These are phyloP conservation scores for Mycalesis mineus DNA, from an alignment of 2,888 invertebrate genomes.

Conservation along the genomic window DNA sequence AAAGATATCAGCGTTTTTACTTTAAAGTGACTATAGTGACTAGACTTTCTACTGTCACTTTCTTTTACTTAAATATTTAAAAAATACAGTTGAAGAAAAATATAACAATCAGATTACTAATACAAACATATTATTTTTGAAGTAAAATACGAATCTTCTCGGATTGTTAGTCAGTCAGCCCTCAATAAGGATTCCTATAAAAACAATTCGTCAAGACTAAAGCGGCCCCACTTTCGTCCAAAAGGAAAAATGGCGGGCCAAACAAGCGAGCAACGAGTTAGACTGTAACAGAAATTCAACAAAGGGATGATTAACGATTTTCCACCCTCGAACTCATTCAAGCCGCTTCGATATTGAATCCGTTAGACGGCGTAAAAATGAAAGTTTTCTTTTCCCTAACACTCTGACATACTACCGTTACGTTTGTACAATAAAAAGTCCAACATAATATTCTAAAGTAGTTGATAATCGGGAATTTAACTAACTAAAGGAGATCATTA, in stretches of 20 bases:
- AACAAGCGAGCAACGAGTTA: conserved; percentile 77
- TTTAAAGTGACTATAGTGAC: too few species aligned
- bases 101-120: too few species aligned
- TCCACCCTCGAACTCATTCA: conserved; percentile 73
- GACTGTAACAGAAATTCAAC: conserved; percentile 77
- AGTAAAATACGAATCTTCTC: too few species aligned
- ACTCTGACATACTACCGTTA: conserved; percentile 43
- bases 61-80: too few species aligned
- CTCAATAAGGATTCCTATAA: conserved; percentile 39
- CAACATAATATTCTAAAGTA: too few species aligned
- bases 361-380: conserved; percentile 75
- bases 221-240: conserved; percentile 65
- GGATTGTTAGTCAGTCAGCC: background rate
- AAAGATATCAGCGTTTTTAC: too few species aligned
- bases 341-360: conserved; percentile 77
- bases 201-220: conserved; percentile 74
- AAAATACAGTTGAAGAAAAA: too few species aligned
- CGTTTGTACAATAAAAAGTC: conserved; percentile 29
- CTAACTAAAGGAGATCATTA: too few species aligned
- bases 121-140: too few species aligned
- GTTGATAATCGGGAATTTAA: too few species aligned
- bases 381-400: conserved; percentile 69
- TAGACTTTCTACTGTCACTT: too few species aligned
- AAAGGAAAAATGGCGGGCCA: conserved; percentile 74
- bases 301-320: conserved; percentile 78